Conservation (phyloP, 2,888 invertebrate species). For the Brachylomia viminalis region DNA sequence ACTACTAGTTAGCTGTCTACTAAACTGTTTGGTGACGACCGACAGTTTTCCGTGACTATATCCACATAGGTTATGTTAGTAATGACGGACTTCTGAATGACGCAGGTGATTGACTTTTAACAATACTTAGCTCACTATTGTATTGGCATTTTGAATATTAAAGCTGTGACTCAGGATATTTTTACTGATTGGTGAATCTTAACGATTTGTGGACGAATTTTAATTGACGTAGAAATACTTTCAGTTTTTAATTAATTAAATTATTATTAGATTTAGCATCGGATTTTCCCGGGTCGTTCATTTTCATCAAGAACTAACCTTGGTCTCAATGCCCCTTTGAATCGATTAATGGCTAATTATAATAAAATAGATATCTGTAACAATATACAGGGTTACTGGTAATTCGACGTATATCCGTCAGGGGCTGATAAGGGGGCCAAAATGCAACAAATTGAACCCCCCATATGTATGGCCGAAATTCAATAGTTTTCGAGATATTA, state of each 20-base stretch:
- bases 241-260: background rate
- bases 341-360: too few species aligned
- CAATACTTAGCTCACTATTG: conserved; percentile 13
- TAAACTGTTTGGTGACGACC: background rate
- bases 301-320: too few species aligned
- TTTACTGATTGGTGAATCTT: background rate
- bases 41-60: conserved; percentile 40
- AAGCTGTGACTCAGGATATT: conserved; percentile 37
- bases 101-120: conserved; percentile 37
- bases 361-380: too few species aligned
- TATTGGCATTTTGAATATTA: background rate
- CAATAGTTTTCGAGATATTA: too few species aligned
- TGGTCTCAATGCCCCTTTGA: too few species aligned
- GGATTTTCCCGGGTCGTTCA: background rate
- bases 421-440: too few species aligned
- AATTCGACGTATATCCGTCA: too few species aligned
- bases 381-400: too few species aligned
- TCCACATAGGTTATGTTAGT: conserved; percentile 16
- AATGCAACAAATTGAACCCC: too few species aligned
- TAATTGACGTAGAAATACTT: background rate
- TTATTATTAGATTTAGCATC: background rate
- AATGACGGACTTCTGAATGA: conserved; percentile 6
- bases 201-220: background rate
- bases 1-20: background rate
- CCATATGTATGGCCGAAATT: too few species aligned